These are phyloP conservation scores for Cryptoblepharus egeriae DNA, from an alignment of 2,797 vertebrate genomes.

Conservation along the genomic window DNA sequence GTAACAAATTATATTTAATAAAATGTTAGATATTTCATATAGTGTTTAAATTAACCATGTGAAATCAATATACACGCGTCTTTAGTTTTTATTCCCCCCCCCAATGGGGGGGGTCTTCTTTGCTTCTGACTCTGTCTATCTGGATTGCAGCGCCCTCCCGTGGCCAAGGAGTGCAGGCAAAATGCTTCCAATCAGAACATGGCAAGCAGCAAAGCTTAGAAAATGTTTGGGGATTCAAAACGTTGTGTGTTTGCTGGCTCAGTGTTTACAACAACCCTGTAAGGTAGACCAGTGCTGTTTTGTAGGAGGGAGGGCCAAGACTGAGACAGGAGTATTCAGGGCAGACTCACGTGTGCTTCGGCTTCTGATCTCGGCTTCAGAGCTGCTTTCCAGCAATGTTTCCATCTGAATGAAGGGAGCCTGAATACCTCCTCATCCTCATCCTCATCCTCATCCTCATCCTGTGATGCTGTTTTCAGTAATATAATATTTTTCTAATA, in stretches of 20 bases:
- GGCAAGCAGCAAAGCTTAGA: neutral
- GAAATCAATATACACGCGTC: no score
- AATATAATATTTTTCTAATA: no score
- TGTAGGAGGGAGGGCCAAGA: neutral
- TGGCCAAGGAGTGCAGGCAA: constrained; percentile 36
- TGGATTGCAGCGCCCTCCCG: constrained; percentile 52
- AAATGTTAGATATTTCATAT: no score
- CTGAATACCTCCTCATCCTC: no score
- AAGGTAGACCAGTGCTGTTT: neutral
- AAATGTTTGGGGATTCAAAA: neutral
- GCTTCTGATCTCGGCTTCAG: neutral
- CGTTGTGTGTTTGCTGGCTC: no score
- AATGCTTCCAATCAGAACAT: neutral
- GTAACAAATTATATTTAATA: no score
- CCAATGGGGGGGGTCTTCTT: no score
- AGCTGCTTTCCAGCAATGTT: neutral
- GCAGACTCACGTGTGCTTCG: neutral
- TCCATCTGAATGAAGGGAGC: neutral
- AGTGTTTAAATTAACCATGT: no score
- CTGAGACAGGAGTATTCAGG: neutral
- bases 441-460: neutral
- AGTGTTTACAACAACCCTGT: neutral
- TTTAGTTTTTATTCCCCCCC: no score
- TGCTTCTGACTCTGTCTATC: neutral
- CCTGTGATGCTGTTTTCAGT: neutral